Percentiles rank a stretch among this genome's conserved stretches.
These are phyloP conservation scores for Agrochola lota DNA, from an alignment of 2,888 invertebrate species.

Conservation along the genomic window DNA sequence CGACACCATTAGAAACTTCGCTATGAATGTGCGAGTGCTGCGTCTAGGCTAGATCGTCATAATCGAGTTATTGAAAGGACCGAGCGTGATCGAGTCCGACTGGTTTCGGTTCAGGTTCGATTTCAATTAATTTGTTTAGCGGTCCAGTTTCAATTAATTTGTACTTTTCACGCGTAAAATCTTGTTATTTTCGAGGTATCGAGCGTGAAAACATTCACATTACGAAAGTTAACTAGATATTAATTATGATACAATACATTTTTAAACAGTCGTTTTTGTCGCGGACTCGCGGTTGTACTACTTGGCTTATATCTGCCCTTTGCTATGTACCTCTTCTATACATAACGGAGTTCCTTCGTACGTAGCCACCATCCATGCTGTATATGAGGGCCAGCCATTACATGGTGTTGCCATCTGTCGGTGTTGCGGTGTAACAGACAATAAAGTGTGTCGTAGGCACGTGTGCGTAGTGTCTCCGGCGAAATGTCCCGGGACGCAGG, in stretches of 20 bases:
- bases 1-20: background rate
- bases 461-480: slow-evolving; percentile 51
- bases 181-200: slow-evolving; percentile 25
- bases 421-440: slow-evolving; percentile 10
- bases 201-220: slow-evolving; percentile 24
- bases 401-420: background rate
- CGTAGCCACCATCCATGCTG: background rate
- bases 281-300: background rate
- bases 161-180: slow-evolving; percentile 54
- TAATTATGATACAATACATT: background rate
- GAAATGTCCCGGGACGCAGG: slow-evolving; percentile 72
- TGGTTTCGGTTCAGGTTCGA: slow-evolving; percentile 36
- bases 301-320: background rate
- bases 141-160: slow-evolving; percentile 59
- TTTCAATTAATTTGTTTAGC: slow-evolving; percentile 64
- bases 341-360: background rate
- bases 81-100: slow-evolving; percentile 1
- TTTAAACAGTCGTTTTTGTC: background rate
- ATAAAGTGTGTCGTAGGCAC: slow-evolving; percentile 28
- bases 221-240: slow-evolving; percentile 23
- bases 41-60: background rate
- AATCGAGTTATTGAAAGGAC: background rate
- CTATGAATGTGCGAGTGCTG: slow-evolving; percentile 14
- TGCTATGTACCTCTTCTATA: background rate
- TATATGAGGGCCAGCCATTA: background rate